Base-by-base conservation (phyloP, 2,113 vertebrate species). In the Glareola pratincola region DNA sequence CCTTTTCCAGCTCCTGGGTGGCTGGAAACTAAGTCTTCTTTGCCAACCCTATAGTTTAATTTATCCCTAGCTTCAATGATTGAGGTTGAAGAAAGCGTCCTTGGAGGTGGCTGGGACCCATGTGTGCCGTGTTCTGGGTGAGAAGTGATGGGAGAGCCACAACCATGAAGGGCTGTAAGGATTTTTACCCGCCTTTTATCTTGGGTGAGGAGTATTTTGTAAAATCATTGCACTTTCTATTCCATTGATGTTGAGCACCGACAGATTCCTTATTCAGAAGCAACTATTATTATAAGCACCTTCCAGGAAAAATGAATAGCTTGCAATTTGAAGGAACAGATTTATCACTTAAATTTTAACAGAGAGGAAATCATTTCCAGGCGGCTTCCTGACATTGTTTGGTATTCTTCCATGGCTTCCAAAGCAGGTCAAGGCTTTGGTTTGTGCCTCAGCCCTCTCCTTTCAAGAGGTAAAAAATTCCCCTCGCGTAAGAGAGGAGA, bases 261-360 rank as follows among this genome's bases (percentile, higher is more conserved):
- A n/a, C 23, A 69, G 74, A 60, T 69, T 85, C 77, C 88, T 94
- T 93, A 67, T 73, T 47, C 90, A 95, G 53, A 76, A 68, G 59
- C 60, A 72, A 22, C 74, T 91, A 57, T 66, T 97, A 34, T 48
- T 93, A 92, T 94, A 88, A 97, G 92, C 50, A 92, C 75, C 91
- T 97, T 97, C 88, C 95, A 97, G 97, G 96, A 96, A 96, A 96
- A 92, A 32, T 80, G 41, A 96, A 92, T 94, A 94, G 95, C 90
- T 97, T 96, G 60, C 83, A 81, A 92, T 97, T 88, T 95, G 88
- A 92, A 94, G 93, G 89, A 94, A 88, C 73, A 14, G 71, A 95
- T 88, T 92, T 88, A 48, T 59, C 30, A 53, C 78, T 66, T 74
- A 48, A 57, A 76, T 93, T 96, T 91, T 73, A 79, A 87, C 67